These are phyloP conservation scores for Phyllotis vaccarum DNA, from an alignment of 2,797 vertebrate species.

Conservation along the genomic window DNA sequence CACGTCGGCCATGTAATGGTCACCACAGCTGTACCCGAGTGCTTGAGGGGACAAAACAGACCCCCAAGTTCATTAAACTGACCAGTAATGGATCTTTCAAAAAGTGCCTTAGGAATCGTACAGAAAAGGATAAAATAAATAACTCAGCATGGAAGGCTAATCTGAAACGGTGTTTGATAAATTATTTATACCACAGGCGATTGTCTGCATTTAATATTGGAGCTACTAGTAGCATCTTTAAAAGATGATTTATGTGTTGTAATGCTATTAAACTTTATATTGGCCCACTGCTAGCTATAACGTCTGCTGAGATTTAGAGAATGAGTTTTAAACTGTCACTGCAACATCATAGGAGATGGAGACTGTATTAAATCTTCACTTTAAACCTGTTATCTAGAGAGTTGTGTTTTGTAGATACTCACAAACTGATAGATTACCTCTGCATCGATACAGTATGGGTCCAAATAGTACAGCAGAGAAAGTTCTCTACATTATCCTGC, in stretches of 20 bases:
- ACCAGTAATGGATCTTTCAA: slow-evolving; percentile 92
- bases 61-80: slow-evolving; percentile 95
- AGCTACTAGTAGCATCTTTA: slow-evolving; percentile 96
- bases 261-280: slow-evolving; percentile 96
- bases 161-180: slow-evolving; percentile 94
- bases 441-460: slow-evolving; percentile 81
- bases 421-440: slow-evolving; percentile 94
- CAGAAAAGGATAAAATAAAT: slow-evolving; percentile 96
- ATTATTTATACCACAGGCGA: slow-evolving; percentile 99
- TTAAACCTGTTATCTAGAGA: slow-evolving; percentile 95
- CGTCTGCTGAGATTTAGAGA: slow-evolving; percentile 95
- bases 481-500: slow-evolving; percentile 84
- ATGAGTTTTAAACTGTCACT: slow-evolving; percentile 98
- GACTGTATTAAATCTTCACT: slow-evolving; percentile 95
- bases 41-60: slow-evolving; percentile 90
- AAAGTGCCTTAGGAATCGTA: slow-evolving; percentile 94
- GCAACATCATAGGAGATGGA: slow-evolving; percentile 90
- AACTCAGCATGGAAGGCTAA: slow-evolving; percentile 90
- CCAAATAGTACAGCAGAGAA: slow-evolving; percentile 84
- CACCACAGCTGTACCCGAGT: slow-evolving; percentile 92
- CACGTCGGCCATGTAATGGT: slow-evolving; percentile 92
- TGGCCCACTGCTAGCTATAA: slow-evolving; percentile 95
- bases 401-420: slow-evolving; percentile 94
- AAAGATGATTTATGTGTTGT: slow-evolving; percentile 99
- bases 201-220: slow-evolving; percentile 98